These are phyloP conservation scores for Lamellibrachia satsuma DNA, from an alignment of 2,888 invertebrate species.

Conservation along the genomic window DNA sequence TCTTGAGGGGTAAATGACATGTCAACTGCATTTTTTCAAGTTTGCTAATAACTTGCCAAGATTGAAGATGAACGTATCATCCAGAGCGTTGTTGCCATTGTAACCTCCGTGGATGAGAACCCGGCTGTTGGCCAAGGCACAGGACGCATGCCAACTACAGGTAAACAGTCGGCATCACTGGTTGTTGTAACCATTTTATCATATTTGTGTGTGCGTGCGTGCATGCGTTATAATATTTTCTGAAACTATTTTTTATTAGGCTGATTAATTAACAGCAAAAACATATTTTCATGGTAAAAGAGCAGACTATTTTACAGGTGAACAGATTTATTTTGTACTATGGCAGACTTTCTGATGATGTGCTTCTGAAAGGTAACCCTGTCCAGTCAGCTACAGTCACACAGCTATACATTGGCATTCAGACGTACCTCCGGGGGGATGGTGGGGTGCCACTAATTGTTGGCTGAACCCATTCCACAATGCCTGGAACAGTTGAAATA, in stretches of 20 bases:
- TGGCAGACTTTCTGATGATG: too few species aligned
- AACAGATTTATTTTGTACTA: too few species aligned
- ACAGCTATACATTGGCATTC: neutral
- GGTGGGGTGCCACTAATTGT: conserved; percentile 56
- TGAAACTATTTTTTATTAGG: too few species aligned
- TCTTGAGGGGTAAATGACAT: too few species aligned
- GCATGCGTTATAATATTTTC: too few species aligned
- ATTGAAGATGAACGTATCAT: conserved; percentile 59
- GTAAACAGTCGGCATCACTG: neutral
- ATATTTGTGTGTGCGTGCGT: too few species aligned
- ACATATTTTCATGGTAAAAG: too few species aligned
- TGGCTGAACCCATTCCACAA: conserved; percentile 61
- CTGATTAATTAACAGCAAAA: too few species aligned
- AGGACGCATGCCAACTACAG: conserved; percentile 32
- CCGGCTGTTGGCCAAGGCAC: conserved; percentile 52
- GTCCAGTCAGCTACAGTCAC: neutral
- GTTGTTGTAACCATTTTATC: neutral
- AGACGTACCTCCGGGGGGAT: conserved; percentile 57
- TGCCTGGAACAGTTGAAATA: conserved; percentile 43
- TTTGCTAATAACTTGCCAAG: conserved; percentile 48
- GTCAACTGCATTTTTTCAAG: neutral
- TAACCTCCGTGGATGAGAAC: conserved; percentile 63
- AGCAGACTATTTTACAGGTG: too few species aligned
- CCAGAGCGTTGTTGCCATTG: conserved; percentile 59
- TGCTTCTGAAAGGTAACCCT: neutral